phyloP scores from a whole-genome alignment of 2,888 invertebrate genomes.

The Sialis lutaria region DNA sequence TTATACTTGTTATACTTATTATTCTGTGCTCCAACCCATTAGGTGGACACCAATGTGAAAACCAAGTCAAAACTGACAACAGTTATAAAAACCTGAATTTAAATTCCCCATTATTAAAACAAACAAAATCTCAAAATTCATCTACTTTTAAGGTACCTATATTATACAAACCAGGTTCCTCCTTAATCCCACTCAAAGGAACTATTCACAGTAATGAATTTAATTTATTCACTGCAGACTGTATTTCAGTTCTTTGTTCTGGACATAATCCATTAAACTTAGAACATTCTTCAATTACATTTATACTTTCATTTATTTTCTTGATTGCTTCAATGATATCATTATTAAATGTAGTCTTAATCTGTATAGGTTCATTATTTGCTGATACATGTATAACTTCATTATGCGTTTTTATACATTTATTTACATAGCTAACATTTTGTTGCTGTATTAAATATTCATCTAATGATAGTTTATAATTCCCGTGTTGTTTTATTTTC shows the following conservation, averaged over 20 bases:
- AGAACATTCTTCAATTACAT: not conserved
- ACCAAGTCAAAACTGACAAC: too few relatives aligned
- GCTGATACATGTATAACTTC: not conserved
- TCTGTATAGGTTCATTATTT: too few relatives aligned
- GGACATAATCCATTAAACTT: not conserved
- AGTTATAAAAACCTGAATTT: too few relatives aligned
- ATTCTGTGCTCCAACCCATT: too few relatives aligned
- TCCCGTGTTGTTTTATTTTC: not conserved
- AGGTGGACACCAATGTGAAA: too few relatives aligned
- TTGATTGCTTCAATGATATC: not conserved
- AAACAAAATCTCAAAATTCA: too few relatives aligned
- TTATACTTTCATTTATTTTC: not conserved
- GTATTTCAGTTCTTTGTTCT: not conserved
- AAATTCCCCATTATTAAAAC: too few relatives aligned
- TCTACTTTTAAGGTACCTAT: too few relatives aligned
- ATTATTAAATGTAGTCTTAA: not conserved
- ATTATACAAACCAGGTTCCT: too few relatives aligned
- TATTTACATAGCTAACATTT: not conserved
- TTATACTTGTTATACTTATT: too few relatives aligned
- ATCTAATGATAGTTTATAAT: not conserved
- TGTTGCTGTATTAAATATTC: constrained; percentile 2
- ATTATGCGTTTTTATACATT: not conserved
- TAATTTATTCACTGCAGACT: not conserved
- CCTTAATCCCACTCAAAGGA: too few relatives aligned
- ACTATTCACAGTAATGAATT: too few relatives aligned